Evolutionary conservation across 2,113 vertebrate genomes (phyloP), one percentile per base, ranked within the genome.

Genomic region (Bubo bubo): DNA sequence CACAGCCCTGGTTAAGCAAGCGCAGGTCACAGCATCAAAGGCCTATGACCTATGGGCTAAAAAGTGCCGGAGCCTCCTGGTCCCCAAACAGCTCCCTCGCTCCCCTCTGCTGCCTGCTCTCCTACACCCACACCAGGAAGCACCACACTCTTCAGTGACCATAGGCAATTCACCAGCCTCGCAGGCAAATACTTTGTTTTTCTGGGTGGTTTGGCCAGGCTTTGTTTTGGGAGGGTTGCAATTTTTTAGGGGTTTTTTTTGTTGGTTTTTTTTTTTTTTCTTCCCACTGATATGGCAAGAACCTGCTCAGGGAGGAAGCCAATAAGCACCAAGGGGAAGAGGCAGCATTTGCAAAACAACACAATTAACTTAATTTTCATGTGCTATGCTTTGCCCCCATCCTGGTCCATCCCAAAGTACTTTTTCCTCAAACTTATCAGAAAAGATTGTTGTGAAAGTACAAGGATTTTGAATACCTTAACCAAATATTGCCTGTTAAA

Each of bases 21-120:
- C 0, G 2, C 21, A 66, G 27, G 55, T 53, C 34, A 43, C 68
- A 19, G 63, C 53, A 86, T 21, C 41, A 67, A 60, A 73, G 59
- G 26, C 35, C 39, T 41, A 41, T 35, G 55, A 70, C 23, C 37
- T 20, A 10, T 1, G 19, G 21, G n/a, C 34, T 60, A 77, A 45
- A 17, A 55, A 4, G 4, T 39, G 68, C 14, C 1, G 0, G n/a
- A 55, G 10, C 12, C 23, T 52, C 27, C 68, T 60, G 26, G 16
- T 23, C 49, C 45, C 47, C 45, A 74, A 62, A 70, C 4, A 0
- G 2, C 11, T 41, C 16, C 26, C 20, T n/a, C 24, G 1, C 8
- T 30, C 23, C 6, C 8, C 10, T 4, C 8, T 3, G 28, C 43
- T 47, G 45, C 9, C 20, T 6, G 3, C 26, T 32, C 24, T 39